Evolutionary conservation across 2,113 vertebrate genomes (phyloP).

Genomic region (Eulacestoma nigropectus): DNA sequence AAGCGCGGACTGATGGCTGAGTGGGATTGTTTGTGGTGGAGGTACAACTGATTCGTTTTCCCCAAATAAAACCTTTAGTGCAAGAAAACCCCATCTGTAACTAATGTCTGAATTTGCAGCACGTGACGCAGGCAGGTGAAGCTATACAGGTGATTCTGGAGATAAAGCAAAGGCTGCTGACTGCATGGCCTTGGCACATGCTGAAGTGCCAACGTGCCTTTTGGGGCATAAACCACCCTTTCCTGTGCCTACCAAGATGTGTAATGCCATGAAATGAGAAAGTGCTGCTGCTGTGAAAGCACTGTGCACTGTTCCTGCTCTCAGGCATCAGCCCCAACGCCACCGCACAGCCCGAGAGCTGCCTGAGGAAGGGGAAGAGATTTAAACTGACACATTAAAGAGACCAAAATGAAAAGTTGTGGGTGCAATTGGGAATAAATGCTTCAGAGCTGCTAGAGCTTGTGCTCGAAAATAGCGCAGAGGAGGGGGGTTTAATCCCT

Average conservation of each 20-base stretch:
- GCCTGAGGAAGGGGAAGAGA: background rate
- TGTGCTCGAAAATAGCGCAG: background rate
- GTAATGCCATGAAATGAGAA: background rate
- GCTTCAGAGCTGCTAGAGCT: background rate
- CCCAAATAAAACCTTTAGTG: background rate
- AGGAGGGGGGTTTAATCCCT: background rate
- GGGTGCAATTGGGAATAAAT: background rate
- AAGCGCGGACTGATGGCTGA: fast-evolving
- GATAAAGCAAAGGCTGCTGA: background rate
- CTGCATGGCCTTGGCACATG: background rate
- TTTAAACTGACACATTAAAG: background rate
- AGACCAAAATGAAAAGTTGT: constrained; percentile 3
- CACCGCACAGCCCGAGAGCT: background rate
- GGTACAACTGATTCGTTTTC: background rate
- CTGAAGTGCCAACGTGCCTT: background rate
- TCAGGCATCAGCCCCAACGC: background rate
- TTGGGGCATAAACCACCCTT: background rate
- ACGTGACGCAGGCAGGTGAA: background rate
- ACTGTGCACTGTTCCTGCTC: background rate
- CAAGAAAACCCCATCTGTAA: background rate
- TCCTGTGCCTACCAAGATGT: background rate
- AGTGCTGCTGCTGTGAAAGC: background rate
- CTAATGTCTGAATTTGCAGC: background rate
- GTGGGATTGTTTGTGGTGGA: background rate
- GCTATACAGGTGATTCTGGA: background rate